Conservation (phyloP, 2,888 invertebrate species). For the Drosophila trichaetosa region DNA sequence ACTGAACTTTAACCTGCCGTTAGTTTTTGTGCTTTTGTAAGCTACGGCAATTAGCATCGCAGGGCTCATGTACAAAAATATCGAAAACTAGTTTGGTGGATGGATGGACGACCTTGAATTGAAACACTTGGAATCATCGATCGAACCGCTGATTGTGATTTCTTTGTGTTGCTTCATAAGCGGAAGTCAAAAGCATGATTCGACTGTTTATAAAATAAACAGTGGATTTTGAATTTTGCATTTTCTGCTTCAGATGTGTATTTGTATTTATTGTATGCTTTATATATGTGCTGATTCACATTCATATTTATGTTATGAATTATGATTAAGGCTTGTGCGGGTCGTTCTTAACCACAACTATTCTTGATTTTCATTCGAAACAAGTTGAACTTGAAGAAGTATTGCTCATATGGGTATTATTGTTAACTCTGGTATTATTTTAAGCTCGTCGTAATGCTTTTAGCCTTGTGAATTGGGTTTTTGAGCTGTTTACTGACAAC, state of each 20-base stretch:
- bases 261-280: neutral
- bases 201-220: constrained; percentile 18
- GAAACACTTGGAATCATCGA: constrained; percentile 17
- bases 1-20: constrained; percentile 56
- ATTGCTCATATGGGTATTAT: constrained; percentile 23
- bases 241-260: constrained; percentile 36
- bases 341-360: neutral
- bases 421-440: constrained; percentile 11
- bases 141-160: constrained; percentile 11
- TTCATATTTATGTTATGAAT: constrained; percentile 9
- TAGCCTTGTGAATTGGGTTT: constrained; percentile 58
- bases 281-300: constrained; percentile 23
- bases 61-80: constrained; percentile 30
- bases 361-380: constrained; percentile 26
- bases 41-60: constrained; percentile 18
- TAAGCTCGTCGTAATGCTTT: constrained; percentile 28
- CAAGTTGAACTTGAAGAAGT: constrained; percentile 25
- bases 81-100: constrained; percentile 46
- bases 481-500: constrained; percentile 58
- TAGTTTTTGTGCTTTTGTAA: constrained; percentile 30
- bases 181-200: constrained; percentile 49
- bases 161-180: constrained; percentile 30
- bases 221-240: constrained; percentile 13
- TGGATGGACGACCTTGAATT: constrained; percentile 64
- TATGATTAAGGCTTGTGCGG: constrained; percentile 33